Percentiles rank a stretch among this genome's conserved stretches.
Conservation (phyloP, 2,888 invertebrate genomes). For the Embidobia sp. region DNA sequence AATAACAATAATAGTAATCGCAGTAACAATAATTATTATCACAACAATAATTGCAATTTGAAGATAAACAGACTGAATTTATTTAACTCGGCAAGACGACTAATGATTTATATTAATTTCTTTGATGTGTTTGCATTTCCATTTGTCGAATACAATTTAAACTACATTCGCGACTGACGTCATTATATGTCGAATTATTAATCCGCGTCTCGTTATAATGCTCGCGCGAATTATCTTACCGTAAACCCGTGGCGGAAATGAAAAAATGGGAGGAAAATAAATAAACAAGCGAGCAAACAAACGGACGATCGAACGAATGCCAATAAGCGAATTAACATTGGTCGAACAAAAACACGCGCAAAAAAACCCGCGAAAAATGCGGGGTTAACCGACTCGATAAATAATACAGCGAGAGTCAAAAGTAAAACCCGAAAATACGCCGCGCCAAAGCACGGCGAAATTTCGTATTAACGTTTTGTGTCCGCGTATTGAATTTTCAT, state of each 20-base stretch:
- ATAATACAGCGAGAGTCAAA: slow-evolving; percentile 51
- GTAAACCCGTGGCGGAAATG: slow-evolving; percentile 19
- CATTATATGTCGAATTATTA: slow-evolving; percentile 30
- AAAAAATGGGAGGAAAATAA: slow-evolving; percentile 27
- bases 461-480: slow-evolving; percentile 23
- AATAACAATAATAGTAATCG: no score
- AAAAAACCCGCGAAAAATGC: slow-evolving; percentile 50
- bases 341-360: slow-evolving; percentile 33
- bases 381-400: slow-evolving; percentile 48
- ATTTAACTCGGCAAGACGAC: neutral
- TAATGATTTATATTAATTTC: slow-evolving; percentile 39
- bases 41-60: no score
- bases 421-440: slow-evolving; percentile 51
- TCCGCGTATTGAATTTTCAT: slow-evolving; percentile 39
- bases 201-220: slow-evolving; percentile 36
- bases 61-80: slow-evolving; percentile 6
- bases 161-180: slow-evolving; percentile 19
- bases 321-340: slow-evolving; percentile 60
- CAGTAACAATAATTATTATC: no score
- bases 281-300: slow-evolving; percentile 38
- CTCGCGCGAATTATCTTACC: slow-evolving; percentile 43
- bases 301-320: slow-evolving; percentile 39
- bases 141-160: slow-evolving; percentile 11
- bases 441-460: slow-evolving; percentile 41
- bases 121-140: slow-evolving; percentile 19